A percentile compares a stretch with the other conserved stretches of the same genome.
These are phyloP conservation scores for Alentia gelatinosa DNA, from an alignment of 2,888 invertebrate genomes.

Conservation along the genomic window DNA sequence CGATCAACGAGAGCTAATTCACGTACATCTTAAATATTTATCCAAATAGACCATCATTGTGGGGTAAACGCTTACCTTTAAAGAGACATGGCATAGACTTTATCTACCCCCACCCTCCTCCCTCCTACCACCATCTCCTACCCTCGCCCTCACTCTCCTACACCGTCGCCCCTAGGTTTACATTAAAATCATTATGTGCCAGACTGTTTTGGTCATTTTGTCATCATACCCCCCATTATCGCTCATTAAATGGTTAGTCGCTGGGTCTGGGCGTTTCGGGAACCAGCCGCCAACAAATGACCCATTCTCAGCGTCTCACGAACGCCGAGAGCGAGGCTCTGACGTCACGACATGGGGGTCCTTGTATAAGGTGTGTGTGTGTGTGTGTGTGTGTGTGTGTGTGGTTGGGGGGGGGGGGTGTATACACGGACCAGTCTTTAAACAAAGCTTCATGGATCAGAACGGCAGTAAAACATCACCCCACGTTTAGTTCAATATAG, in stretches of 20 bases:
- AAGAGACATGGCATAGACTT: neutral
- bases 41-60: neutral
- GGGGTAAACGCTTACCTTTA: neutral
- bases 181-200: conserved; percentile 42
- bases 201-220: conserved; percentile 47
- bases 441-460: neutral
- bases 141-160: neutral
- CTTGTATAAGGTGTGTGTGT: neutral
- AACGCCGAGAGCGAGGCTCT: neutral
- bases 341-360: conserved; percentile 30
- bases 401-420: neutral
- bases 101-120: neutral
- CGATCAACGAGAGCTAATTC: too few species aligned
- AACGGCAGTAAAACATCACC: neutral
- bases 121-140: neutral
- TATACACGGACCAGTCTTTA: neutral
- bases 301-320: conserved; percentile 40
- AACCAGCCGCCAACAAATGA: neutral
- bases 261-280: neutral
- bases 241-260: conserved; percentile 33
- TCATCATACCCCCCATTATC: conserved; percentile 41
- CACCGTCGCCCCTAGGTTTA: neutral
- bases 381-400: neutral
- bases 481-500: neutral
- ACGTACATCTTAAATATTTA: too few species aligned